Conservation (phyloP, 2,888 invertebrate genomes). For the Mythimna impura region DNA sequence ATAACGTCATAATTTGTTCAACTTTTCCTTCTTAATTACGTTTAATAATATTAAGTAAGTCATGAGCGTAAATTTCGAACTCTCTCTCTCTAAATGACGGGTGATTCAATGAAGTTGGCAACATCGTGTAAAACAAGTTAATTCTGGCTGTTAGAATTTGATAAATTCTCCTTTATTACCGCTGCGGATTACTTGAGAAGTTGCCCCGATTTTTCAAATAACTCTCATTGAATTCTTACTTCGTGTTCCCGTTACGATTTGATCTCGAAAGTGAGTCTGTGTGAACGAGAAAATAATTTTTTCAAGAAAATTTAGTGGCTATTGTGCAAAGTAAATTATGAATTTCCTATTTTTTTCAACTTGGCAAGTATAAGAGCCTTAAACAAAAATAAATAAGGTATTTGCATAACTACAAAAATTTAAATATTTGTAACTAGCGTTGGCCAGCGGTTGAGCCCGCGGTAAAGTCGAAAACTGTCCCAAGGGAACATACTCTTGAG, state of each 20-base stretch:
- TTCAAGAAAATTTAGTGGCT: background rate
- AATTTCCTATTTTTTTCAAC: no score
- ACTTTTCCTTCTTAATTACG: conserved; percentile 25
- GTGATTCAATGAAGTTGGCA: conserved; percentile 42
- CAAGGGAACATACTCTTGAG: no score
- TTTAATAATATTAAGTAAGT: conserved; percentile 28
- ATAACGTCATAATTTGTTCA: conserved; percentile 4
- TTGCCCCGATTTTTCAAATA: conserved; percentile 53
- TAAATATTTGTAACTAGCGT: no score
- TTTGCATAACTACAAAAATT: no score
- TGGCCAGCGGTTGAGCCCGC: no score
- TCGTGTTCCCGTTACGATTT: background rate
- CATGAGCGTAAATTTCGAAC: conserved; percentile 20
- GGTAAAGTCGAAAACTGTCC: no score
- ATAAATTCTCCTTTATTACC: conserved; percentile 57
- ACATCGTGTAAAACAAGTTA: conserved; percentile 55
- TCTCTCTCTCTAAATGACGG: conserved; percentile 22
- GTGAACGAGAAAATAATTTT: background rate
- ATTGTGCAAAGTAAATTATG: no score
- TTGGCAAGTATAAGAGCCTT: no score
- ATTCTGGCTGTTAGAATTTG: conserved; percentile 54
- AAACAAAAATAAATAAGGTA: no score
- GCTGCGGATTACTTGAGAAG: conserved; percentile 55
- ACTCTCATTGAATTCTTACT: conserved; percentile 31
- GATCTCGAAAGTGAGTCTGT: conserved; percentile 6